Evolutionary conservation across 1,140 invertebrate genomes (phyloP).

Genomic region (Hylaeus anthracinus): DNA sequence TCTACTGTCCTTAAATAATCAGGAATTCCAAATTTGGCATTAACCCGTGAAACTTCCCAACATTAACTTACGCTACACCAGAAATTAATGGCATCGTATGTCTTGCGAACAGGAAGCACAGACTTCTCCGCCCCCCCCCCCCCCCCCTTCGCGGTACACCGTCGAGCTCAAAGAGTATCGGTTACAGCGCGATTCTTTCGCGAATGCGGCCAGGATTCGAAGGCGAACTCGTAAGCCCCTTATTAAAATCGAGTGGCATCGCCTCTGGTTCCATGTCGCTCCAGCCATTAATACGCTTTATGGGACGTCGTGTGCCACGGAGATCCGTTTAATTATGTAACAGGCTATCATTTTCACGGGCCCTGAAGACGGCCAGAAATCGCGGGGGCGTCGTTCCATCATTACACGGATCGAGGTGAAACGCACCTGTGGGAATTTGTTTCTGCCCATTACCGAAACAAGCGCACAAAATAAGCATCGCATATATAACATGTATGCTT

Average conservation of each 20-base stretch:
- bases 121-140: not conserved
- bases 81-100: not conserved
- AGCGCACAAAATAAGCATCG: too few relatives aligned
- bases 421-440: slow-evolving; percentile 60
- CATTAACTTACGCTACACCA: too few relatives aligned
- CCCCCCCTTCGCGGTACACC: not conserved
- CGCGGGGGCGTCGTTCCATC: slow-evolving; percentile 58
- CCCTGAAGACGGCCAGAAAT: slow-evolving; percentile 45
- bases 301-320: not conserved
- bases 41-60: too few relatives aligned
- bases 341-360: slow-evolving; percentile 35
- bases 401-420: slow-evolving; percentile 52
- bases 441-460: not conserved
- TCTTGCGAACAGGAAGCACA: too few relatives aligned
- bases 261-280: not conserved
- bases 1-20: too few relatives aligned
- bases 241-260: slow-evolving; percentile 29
- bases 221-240: slow-evolving; percentile 27
- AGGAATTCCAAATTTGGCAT: too few relatives aligned
- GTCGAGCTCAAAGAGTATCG: not conserved
- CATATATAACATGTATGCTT: too few relatives aligned
- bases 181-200: not conserved
- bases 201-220: not conserved
- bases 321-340: slow-evolving; percentile 45
- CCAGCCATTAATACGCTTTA: slow-evolving; percentile 27